phyloP scores from a whole-genome alignment of 1,140 invertebrate genomes.

The Heliothis subflexa region DNA sequence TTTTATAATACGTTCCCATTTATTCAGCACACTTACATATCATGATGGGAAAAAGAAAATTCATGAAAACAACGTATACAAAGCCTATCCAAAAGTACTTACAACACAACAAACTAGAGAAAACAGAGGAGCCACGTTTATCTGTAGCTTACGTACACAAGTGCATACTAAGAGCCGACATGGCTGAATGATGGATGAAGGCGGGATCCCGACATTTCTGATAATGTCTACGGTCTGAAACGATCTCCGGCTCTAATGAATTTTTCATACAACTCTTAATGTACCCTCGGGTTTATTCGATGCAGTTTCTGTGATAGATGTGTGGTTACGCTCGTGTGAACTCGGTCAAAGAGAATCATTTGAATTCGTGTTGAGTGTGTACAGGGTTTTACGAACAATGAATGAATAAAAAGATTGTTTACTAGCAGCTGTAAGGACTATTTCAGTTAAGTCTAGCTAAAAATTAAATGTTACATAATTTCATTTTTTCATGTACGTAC shows the following conservation, averaged over 20 bases:
- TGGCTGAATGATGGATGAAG: constrained; percentile 71
- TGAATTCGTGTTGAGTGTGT: not conserved
- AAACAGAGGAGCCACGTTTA: constrained; percentile 7
- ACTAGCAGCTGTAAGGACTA: no score
- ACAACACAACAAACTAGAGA: not conserved
- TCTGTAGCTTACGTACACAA: constrained; percentile 14
- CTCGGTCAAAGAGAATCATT: constrained; percentile 3
- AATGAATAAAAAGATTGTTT: no score
- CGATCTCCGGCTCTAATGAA: constrained; percentile 50
- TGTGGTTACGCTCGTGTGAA: not conserved
- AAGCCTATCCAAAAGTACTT: not conserved
- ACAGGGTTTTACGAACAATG: no score
- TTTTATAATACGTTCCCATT: no score
- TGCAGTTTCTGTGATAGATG: constrained; percentile 31
- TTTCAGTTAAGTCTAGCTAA: no score
- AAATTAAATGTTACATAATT: no score
- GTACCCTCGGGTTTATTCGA: constrained; percentile 24
- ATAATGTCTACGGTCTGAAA: constrained; percentile 55
- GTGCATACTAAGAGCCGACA: constrained; percentile 42
- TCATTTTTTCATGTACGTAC: no score
- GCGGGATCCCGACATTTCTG: constrained; percentile 48
- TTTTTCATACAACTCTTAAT: constrained; percentile 48
- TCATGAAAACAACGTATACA: no score
- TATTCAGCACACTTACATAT: no score
- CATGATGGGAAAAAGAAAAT: no score